phyloP scores from a whole-genome alignment of 2,797 vertebrate species.

The Columba guinea region DNA sequence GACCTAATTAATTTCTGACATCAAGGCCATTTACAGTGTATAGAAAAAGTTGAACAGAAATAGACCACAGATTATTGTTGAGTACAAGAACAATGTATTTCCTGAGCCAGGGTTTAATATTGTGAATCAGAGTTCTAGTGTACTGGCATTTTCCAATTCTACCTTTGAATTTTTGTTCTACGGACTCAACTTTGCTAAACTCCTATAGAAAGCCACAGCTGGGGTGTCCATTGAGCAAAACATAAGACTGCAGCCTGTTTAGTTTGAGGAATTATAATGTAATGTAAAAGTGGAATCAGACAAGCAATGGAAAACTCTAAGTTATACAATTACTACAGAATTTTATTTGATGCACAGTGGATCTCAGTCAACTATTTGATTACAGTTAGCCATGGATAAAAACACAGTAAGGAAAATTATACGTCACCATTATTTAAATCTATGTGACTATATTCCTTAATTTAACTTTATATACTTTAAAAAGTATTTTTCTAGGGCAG shows the following conservation, averaged over 20 bases:
- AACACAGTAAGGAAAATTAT: not conserved
- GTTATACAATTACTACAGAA: not conserved
- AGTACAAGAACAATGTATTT: not conserved
- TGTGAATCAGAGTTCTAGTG: not conserved
- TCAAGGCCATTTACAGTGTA: slow-evolving; percentile 14
- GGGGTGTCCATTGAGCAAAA: not conserved
- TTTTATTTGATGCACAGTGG: not conserved
- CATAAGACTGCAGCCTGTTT: not conserved
- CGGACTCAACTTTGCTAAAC: not conserved
- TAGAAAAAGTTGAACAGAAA: slow-evolving; percentile 8
- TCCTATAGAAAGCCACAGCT: not conserved
- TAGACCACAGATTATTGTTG: not conserved
- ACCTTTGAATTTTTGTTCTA: not conserved
- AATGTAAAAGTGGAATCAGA: not conserved
- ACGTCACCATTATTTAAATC: not conserved
- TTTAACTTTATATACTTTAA: not conserved
- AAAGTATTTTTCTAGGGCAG: not conserved
- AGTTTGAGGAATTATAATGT: not conserved
- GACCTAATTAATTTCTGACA: slow-evolving; percentile 43
- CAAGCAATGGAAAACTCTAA: not conserved
- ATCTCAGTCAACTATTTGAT: not conserved
- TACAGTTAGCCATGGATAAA: not conserved
- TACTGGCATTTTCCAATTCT: not conserved
- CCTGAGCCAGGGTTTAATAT: not conserved
- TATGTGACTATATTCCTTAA: not conserved